Conservation (phyloP, 2,113 vertebrate species). For the Cavia porcellus region DNA sequence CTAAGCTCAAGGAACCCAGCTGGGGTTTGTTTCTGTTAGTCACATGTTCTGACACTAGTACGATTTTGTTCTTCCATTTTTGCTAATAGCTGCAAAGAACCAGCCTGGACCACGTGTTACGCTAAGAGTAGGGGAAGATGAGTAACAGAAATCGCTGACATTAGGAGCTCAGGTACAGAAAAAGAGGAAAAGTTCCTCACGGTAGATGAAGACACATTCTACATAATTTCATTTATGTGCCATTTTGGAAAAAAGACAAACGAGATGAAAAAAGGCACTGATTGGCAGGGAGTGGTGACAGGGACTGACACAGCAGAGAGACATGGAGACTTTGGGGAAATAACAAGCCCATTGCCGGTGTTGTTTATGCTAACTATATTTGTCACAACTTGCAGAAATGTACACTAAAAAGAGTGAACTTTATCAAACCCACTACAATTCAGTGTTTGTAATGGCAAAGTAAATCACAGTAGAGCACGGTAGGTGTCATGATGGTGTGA, state of each 20-base stretch:
- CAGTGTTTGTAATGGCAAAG: neutral
- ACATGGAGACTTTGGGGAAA: neutral
- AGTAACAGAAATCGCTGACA: neutral
- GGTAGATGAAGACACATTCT: neutral
- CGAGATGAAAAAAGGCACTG: neutral
- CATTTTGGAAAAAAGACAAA: neutral
- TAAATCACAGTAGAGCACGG: neutral
- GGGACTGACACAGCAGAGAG: accelerated
- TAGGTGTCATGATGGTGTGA: no score
- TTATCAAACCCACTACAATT: neutral
- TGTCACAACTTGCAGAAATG: neutral
- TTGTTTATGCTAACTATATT: neutral
- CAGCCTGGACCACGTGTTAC: neutral
- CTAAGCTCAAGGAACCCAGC: neutral
- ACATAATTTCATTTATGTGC: neutral
- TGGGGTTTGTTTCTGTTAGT: neutral
- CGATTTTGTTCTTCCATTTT: neutral
- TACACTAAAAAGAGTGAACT: neutral
- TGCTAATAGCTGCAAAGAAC: neutral
- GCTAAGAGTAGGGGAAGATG: neutral
- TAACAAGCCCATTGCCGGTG: neutral
- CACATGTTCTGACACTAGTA: neutral
- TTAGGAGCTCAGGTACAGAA: neutral
- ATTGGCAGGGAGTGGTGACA: neutral
- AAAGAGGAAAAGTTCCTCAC: neutral